Evolutionary conservation across 1,140 invertebrate species (phyloP).

Genomic region (Andrena cerasifolii): DNA sequence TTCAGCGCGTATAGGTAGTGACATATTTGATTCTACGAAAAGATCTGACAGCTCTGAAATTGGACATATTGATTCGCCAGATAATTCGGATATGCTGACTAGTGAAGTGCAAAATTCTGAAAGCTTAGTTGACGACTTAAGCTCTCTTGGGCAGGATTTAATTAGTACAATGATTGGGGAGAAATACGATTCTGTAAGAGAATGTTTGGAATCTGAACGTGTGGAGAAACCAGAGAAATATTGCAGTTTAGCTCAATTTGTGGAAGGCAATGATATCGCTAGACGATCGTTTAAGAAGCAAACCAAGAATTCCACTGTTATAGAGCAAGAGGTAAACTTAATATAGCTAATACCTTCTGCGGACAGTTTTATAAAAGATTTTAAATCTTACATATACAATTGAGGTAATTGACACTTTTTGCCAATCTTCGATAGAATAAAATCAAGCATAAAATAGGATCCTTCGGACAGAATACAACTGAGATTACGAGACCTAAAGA

Average conservation of each 20-base stretch:
- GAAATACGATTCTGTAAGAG: constrained; percentile 80
- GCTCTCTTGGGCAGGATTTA: constrained; percentile 87
- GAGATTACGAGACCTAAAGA: constrained; percentile 21
- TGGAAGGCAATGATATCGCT: constrained; percentile 91
- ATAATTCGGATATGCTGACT: constrained; percentile 87
- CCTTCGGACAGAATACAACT: background rate
- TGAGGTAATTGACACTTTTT: background rate
- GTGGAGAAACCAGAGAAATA: constrained; percentile 84
- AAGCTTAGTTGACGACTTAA: constrained; percentile 89
- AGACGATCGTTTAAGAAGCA: constrained; percentile 87
- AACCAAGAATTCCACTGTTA: constrained; percentile 40
- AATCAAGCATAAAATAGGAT: constrained; percentile 25
- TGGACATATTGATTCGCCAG: constrained; percentile 91
- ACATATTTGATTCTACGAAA: constrained; percentile 78
- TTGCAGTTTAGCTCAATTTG: constrained; percentile 89
- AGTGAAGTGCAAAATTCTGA: constrained; percentile 88
- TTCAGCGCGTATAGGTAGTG: constrained; percentile 77
- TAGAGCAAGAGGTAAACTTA: constrained; percentile 46
- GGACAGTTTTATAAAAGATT: no score
- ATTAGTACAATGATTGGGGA: constrained; percentile 84
- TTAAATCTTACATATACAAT: background rate
- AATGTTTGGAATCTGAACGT: constrained; percentile 74
- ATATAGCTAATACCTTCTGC: background rate
- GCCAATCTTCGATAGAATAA: constrained; percentile 18
- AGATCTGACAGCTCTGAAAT: constrained; percentile 82